Conservation (phyloP, 2,888 invertebrate genomes). For the Protula sp. region DNA sequence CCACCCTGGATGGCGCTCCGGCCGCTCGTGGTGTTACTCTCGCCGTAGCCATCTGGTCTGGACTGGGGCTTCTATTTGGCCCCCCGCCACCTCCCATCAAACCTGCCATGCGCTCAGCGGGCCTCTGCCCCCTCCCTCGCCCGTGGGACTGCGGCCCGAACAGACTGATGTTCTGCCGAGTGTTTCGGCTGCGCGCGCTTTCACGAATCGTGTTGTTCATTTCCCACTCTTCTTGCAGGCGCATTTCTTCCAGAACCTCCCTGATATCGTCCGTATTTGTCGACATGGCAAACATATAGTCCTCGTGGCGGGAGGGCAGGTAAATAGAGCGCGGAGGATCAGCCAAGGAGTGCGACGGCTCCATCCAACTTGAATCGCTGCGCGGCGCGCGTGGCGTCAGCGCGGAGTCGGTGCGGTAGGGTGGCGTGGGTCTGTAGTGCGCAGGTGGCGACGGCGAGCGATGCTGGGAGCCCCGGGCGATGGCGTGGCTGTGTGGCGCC, state of each 20-base stretch:
- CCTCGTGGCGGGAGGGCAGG: not conserved
- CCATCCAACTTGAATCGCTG: not conserved
- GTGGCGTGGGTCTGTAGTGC: not conserved
- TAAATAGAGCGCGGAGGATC: not conserved
- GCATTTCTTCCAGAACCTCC: slow-evolving; percentile 1
- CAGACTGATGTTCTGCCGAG: not conserved
- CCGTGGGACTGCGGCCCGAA: not conserved
- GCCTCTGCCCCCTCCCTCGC: not conserved
- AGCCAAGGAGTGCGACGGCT: not conserved
- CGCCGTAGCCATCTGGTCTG: too few species aligned
- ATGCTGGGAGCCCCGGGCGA: too few species aligned
- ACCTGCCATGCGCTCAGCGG: not conserved
- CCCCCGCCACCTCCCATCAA: not conserved
- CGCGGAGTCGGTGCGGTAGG: not conserved
- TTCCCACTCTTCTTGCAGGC: not conserved
- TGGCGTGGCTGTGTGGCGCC: too few species aligned
- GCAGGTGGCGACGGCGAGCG: not conserved
- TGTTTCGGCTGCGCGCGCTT: not conserved
- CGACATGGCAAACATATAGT: slow-evolving; percentile 9
- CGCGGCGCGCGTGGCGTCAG: not conserved
- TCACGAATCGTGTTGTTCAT: not conserved
- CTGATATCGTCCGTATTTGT: slow-evolving; percentile 2
- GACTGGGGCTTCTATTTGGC: too few species aligned
- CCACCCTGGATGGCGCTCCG: not conserved
- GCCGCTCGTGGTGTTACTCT: too few species aligned